Conservation (phyloP, 1,140 invertebrate species). For the Papilio glaucus region DNA sequence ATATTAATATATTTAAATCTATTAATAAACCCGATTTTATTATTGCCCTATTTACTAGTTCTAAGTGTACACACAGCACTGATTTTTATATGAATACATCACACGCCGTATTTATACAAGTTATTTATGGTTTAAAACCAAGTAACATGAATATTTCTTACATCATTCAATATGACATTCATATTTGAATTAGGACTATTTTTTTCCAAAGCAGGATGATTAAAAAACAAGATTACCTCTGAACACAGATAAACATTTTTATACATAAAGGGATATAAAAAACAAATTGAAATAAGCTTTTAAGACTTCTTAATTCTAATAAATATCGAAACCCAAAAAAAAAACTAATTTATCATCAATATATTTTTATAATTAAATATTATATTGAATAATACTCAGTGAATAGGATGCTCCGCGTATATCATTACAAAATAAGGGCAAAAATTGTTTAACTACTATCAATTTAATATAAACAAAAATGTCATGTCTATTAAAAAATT, state of each 20-base stretch:
- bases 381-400: slow-evolving; percentile 19
- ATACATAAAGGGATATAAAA: no score
- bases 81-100: slow-evolving; percentile 13
- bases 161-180: no score
- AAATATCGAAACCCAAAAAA: no score
- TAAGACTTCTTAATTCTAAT: no score
- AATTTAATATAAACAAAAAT: slow-evolving; percentile 10
- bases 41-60: slow-evolving; percentile 30
- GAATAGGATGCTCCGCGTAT: not conserved
- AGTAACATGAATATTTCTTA: not conserved
- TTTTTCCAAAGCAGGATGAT: no score
- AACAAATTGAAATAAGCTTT: no score
- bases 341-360: no score
- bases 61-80: slow-evolving; percentile 33
- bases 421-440: not conserved
- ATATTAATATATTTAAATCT: slow-evolving; percentile 35
- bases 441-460: not conserved
- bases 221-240: no score
- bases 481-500: slow-evolving; percentile 6
- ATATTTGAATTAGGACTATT: no score
- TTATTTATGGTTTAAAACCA: not conserved
- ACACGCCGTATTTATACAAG: not conserved
- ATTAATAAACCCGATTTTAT: slow-evolving; percentile 37
- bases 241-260: no score
- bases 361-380: no score